Base-by-base conservation (phyloP, 1,140 invertebrate species). In the Pectinophora gossypiella region DNA sequence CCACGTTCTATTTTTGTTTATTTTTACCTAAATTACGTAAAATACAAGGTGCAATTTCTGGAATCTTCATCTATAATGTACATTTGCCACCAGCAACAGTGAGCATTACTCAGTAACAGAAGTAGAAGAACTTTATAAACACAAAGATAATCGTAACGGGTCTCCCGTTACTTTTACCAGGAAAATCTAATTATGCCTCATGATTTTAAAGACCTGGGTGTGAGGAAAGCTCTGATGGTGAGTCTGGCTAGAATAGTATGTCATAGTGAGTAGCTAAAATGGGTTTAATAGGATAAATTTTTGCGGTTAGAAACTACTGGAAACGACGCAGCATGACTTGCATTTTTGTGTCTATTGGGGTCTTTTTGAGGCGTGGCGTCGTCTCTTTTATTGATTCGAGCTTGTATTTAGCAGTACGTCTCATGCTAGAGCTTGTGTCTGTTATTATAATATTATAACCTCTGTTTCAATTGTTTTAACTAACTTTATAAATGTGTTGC, bases 201-300 rank as follows among this genome's bases (percentile, higher is more conserved):
- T 82, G 82, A 85, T 81, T 75, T 85, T 59, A 85, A 85, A 51
- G 72, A 81, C 42, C 55, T 81, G 61, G 80, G 78, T 61, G 76
- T 71, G 53, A 78, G 82, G 75, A 85, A 85, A 73, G 72, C 80
- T 43, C 66, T 84, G 43, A 82, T 85, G 79, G 82, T 85, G 46
- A 67, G 77, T 69, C 16, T 40, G 19, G 43, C 1, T 3, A 13
- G 7, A 40, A 40, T 10, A 19, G 15, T 13, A 40, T 6, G 10
- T 40, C 38, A 40, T 15, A 2, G 3, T 40, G 13, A 40, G 38
- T 40, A 13, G 38, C 1, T 3, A 40, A 40, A 40, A 2, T 40
- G 7, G 12, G 18, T 40, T 3, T 1, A 40, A 40, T 27, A 5
- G 5, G 12, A 27, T 27, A 27, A 40, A 15, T 19, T 40, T 40